Conservation (phyloP, 2,113 vertebrate species). For the Atherinomorus stipes region DNA sequence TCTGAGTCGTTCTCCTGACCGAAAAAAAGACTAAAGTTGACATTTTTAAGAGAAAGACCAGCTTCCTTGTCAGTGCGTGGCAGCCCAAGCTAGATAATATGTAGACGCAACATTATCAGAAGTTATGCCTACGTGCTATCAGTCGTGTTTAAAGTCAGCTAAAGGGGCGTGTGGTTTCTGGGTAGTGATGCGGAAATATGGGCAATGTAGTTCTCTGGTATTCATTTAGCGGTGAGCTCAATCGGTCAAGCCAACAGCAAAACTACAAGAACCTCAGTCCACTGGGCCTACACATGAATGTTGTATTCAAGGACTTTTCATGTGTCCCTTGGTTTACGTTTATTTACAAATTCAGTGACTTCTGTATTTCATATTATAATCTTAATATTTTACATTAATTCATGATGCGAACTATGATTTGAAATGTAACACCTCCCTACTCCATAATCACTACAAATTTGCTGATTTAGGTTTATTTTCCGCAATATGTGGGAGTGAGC, state of each 20-base stretch:
- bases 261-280: constrained; percentile 63
- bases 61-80: background rate
- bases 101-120: constrained; percentile 21
- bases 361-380: background rate
- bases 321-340: background rate
- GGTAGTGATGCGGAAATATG: constrained; percentile 16
- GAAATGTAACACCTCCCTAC: no score
- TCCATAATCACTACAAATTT: no score
- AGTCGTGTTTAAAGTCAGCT: constrained; percentile 17
- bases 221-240: rapidly evolving
- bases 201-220: constrained; percentile 63
- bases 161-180: constrained; percentile 32
- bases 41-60: constrained; percentile 57
- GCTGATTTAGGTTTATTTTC: no score
- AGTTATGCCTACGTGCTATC: constrained; percentile 44
- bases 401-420: no score
- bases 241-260: rapidly evolving
- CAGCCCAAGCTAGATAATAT: background rate
- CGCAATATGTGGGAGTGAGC: no score
- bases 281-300: background rate
- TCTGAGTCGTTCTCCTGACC: constrained; percentile 51
- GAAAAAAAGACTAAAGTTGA: constrained; percentile 59
- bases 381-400: no score
- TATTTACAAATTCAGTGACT: background rate
- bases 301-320: background rate